Evolutionary conservation across 2,113 vertebrate species (phyloP).

Genomic region (Carassius auratus): DNA sequence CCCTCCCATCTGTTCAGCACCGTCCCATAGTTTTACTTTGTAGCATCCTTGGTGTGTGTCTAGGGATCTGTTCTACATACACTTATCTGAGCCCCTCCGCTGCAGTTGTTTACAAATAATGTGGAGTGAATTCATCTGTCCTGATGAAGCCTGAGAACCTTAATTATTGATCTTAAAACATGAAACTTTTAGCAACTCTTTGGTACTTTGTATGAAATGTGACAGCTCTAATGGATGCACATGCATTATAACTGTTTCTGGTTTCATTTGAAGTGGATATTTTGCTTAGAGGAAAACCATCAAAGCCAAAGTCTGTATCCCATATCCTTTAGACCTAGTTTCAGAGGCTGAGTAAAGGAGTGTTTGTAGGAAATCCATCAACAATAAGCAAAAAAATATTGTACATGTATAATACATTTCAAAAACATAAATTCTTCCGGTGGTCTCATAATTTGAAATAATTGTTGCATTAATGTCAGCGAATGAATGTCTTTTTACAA

Average conservation of each 20-base stretch:
- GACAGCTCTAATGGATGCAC: slow-evolving; percentile 28
- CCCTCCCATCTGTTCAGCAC: slow-evolving; percentile 65
- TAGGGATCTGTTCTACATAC: slow-evolving; percentile 75
- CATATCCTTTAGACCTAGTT: slow-evolving; percentile 66
- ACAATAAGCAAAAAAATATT: neutral
- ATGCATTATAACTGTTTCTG: slow-evolving; percentile 42
- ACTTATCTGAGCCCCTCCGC: slow-evolving; percentile 37
- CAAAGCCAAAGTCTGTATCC: slow-evolving; percentile 64
- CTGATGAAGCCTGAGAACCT: neutral
- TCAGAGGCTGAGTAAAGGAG: slow-evolving; percentile 58
- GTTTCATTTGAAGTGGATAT: slow-evolving; percentile 47
- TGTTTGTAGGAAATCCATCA: neutral
- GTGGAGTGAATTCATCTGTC: neutral
- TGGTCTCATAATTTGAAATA: neutral
- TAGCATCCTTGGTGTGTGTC: slow-evolving; percentile 68
- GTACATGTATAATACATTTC: neutral
- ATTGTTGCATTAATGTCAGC: neutral
- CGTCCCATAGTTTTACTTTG: slow-evolving; percentile 71
- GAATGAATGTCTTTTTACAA: neutral
- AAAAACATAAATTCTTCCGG: neutral
- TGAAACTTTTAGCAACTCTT: neutral
- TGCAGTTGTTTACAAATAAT: slow-evolving; percentile 55
- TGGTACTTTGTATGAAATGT: neutral
- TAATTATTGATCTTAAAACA: neutral
- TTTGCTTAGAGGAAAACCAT: slow-evolving; percentile 48